Evolutionary conservation across 1,140 invertebrate genomes (phyloP).

Genomic region (Brachionus manjavacas): DNA sequence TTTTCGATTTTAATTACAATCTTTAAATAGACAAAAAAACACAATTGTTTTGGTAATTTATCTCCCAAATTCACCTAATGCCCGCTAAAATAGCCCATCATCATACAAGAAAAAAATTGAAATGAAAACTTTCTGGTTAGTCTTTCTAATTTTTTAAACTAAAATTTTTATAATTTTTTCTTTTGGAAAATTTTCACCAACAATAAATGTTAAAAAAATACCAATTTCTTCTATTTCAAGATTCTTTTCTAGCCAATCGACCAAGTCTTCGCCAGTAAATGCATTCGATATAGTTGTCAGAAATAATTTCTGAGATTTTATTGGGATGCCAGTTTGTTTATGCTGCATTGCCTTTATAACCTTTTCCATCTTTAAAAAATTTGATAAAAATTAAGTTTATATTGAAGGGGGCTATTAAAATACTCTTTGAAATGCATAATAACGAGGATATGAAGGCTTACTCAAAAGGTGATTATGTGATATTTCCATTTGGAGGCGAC

Average conservation of each 20-base stretch:
- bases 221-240: constrained; percentile 5
- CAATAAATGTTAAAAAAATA: not conserved
- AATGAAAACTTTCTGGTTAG: no score
- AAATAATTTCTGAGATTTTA: constrained; percentile 30
- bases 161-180: no score
- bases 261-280: constrained; percentile 39
- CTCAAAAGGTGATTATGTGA: constrained; percentile 21
- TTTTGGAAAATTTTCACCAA: no score
- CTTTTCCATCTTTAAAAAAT: constrained; percentile 14
- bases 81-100: no score
- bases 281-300: constrained; percentile 33
- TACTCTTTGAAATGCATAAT: constrained; percentile 37
- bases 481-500: not conserved
- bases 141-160: no score
- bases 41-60: no score
- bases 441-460: constrained; percentile 24
- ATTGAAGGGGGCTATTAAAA: not conserved
- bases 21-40: no score
- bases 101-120: no score
- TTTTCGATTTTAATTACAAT: no score
- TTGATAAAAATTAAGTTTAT: not conserved
- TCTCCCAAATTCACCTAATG: no score
- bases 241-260: not conserved
- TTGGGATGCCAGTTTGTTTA: constrained; percentile 6
- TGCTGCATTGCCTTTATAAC: constrained; percentile 38